phyloP scores from a whole-genome alignment of 2,797 vertebrate species.

The Poeciliopsis presidionis region DNA sequence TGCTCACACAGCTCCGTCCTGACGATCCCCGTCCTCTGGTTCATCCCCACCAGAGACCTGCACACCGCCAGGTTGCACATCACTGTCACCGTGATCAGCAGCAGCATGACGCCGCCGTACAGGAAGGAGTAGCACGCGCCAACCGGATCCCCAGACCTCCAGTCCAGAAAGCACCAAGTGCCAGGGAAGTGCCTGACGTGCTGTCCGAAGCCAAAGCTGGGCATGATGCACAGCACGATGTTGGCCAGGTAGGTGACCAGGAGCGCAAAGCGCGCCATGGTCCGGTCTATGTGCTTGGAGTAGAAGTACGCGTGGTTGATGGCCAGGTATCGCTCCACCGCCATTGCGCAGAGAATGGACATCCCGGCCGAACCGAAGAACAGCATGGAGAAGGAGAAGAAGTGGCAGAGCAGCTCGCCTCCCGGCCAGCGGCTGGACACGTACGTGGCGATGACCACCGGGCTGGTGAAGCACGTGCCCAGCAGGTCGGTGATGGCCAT shows the following conservation, averaged over 20 bases:
- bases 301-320: constrained; percentile 86
- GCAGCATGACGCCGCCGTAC: constrained; percentile 82
- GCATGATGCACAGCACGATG: constrained; percentile 79
- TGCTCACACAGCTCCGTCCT: constrained; percentile 72
- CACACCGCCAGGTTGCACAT: constrained; percentile 84
- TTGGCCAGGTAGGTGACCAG: constrained; percentile 76
- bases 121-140: constrained; percentile 82
- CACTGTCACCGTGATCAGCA: constrained; percentile 79
- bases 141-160: constrained; percentile 77
- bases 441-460: constrained; percentile 85
- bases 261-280: constrained; percentile 79
- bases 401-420: constrained; percentile 81
- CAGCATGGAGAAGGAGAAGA: constrained; percentile 87
- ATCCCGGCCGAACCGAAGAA: constrained; percentile 85
- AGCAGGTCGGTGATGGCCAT: constrained; percentile 86
- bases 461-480: constrained; percentile 86
- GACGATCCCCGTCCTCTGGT: constrained; percentile 75
- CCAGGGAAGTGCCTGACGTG: constrained; percentile 81
- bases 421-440: constrained; percentile 80
- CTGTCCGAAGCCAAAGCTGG: constrained; percentile 82
- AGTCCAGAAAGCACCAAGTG: constrained; percentile 86
- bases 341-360: constrained; percentile 86
- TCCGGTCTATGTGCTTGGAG: constrained; percentile 80
- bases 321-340: constrained; percentile 84
- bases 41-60: constrained; percentile 82